Base-by-base conservation (phyloP, 2,888 invertebrate species). In the Pasiphila rectangulata region DNA sequence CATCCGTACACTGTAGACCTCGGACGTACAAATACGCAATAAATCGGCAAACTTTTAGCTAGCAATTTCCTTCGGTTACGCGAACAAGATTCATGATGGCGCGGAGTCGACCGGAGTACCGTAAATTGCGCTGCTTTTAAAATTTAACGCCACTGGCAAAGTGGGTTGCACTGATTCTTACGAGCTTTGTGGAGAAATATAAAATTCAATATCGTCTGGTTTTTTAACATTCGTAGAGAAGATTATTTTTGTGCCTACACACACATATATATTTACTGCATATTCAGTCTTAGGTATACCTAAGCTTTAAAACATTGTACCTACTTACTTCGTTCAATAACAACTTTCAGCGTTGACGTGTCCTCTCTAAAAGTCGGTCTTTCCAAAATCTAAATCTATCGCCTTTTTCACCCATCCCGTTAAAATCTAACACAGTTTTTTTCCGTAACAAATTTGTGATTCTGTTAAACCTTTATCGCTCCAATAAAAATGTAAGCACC, bases 41-140 rank as follows among this genome's bases (percentile, higher is more conserved):
- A 85, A 85, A 83, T 83, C 78, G 73, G 66, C 65, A 70, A 83
- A 83, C 79, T 83, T 82, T 83, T 83, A 81, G 79, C 79, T 73
- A 78, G 83, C 83, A 82, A 83, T 83, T 82, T 83, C 83, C 83
- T 76, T 63, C 72, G 74, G 78, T 79, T 76, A 75, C 76, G 67
- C 69, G 75, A 71, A 69, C 72, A 79, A 81, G 82, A 82, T 83
- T 80, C 81, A 81, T 75, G 77, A 70, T 69, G 61, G 66, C 59
- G 62, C 61, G 41, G 53, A 55, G 47, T 51, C 54, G 47, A 46
- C 37, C 38, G 40, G 44, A 49, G 46, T 20, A 44, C 50, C 29
- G 39, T 59, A 57, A 57, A 55, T 55, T 59, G 54, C 48, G 49
- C 45, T 43, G 55, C 56, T 59, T 58, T 61, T 57, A 54, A 58